These are phyloP conservation scores for Coccyzus lansbergi DNA, from an alignment of 2,797 vertebrate genomes.

Conservation along the genomic window DNA sequence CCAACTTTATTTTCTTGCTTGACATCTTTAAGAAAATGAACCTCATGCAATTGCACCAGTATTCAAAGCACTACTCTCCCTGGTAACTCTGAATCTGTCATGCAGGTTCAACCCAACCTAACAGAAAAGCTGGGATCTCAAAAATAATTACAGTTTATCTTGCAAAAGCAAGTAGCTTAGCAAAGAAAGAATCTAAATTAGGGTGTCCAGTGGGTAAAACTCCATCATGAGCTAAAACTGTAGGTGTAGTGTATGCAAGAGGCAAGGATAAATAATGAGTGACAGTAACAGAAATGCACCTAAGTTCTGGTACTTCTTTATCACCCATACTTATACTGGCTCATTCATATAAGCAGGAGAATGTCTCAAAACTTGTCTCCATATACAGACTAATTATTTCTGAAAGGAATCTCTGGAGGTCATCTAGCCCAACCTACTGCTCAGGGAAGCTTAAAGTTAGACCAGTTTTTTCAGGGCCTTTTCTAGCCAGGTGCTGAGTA, in stretches of 20 bases:
- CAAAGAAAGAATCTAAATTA: neutral
- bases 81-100: neutral
- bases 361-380: neutral
- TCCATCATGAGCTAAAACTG: neutral
- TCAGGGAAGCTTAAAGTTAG: neutral
- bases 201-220: neutral
- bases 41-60: neutral
- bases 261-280: neutral
- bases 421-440: neutral
- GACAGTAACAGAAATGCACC: neutral
- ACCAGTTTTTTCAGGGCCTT: neutral
- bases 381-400: neutral
- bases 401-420: neutral
- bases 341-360: neutral
- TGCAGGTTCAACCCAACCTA: neutral
- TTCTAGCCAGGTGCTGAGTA: neutral
- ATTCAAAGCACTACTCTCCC: neutral
- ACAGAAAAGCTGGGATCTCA: neutral
- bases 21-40: neutral
- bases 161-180: neutral
- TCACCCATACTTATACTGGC: neutral
- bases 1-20: neutral
- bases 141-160: neutral
- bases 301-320: neutral
- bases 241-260: neutral